These are phyloP conservation scores for Electrona antarctica DNA, from an alignment of 2,113 vertebrate species.

Conservation along the genomic window DNA sequence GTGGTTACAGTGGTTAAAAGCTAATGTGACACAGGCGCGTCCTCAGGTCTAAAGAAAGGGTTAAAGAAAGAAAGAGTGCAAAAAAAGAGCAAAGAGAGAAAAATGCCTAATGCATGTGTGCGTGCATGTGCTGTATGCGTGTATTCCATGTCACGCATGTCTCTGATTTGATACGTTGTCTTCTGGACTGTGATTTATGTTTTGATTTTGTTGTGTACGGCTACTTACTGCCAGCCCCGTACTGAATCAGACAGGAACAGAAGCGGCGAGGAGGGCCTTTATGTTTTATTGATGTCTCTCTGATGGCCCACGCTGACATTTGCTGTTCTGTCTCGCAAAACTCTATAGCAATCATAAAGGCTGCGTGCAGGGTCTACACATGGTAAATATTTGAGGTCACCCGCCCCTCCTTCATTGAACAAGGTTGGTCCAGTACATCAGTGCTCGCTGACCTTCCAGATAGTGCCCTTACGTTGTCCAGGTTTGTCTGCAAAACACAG, in stretches of 20 bases:
- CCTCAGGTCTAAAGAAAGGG: too few species aligned
- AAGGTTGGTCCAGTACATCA: conserved; percentile 31
- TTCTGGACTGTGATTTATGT: not conserved
- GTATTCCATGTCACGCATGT: too few species aligned
- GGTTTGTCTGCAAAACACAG: not conserved
- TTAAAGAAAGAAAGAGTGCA: too few species aligned
- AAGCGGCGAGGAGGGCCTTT: conserved; percentile 27
- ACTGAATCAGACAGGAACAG: conserved; percentile 49
- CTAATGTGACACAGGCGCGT: too few species aligned
- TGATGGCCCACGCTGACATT: conserved; percentile 68
- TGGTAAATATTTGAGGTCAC: conserved; percentile 67
- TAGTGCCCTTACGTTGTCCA: not conserved
- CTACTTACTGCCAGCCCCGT: conserved; percentile 26
- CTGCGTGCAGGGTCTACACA: conserved; percentile 38
- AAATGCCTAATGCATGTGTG: too few species aligned
- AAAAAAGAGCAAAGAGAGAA: too few species aligned
- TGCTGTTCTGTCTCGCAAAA: conserved; percentile 59
- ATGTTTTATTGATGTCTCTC: conserved; percentile 71
- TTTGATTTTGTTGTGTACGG: conserved; percentile 17
- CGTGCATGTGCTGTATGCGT: too few species aligned
- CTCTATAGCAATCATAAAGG: conserved; percentile 50
- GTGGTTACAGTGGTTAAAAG: too few species aligned
- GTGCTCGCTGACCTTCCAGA: not conserved
- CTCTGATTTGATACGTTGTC: too few species aligned
- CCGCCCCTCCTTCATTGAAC: conserved; percentile 20